Percentiles rank a stretch among this genome's conserved stretches.
Conservation (phyloP, 1,140 invertebrate species). For the Schlechtendalia chinensis region DNA sequence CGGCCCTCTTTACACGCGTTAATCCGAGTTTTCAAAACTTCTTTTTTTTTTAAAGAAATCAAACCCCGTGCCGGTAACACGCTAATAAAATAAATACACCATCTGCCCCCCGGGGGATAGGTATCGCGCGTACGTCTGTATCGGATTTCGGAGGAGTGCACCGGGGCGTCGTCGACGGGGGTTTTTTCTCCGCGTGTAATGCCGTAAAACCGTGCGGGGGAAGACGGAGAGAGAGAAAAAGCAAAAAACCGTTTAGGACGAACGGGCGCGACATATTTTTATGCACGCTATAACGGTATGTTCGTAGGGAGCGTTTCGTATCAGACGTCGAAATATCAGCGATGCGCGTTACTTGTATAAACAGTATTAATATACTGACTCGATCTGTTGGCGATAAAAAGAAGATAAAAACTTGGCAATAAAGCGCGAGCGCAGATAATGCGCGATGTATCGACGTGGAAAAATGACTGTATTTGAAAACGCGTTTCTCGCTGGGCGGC, state of each 20-base stretch:
- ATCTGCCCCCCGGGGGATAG: not conserved
- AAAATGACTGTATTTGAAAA: conserved; percentile 30
- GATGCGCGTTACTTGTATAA: not conserved
- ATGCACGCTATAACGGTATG: not conserved
- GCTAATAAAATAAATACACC: conserved; percentile 20
- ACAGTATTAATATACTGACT: not conserved
- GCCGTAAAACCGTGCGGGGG: no score
- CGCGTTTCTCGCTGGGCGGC: not conserved
- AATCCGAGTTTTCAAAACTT: conserved; percentile 22
- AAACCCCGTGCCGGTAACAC: not conserved
- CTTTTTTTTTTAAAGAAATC: no score
- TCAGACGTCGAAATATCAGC: not conserved
- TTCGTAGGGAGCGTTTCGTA: not conserved
- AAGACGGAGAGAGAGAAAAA: no score
- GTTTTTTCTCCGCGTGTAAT: not conserved
- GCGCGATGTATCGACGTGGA: conserved; percentile 12
- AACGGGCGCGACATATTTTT: not conserved
- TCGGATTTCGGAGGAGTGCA: conserved; percentile 17
- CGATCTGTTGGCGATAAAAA: not conserved
- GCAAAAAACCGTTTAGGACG: not conserved
- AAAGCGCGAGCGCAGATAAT: not conserved
- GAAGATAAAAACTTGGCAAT: conserved; percentile 4
- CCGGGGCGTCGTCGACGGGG: not conserved
- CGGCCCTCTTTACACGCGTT: conserved; percentile 9
- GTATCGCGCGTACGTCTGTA: not conserved